A percentile compares a stretch with the other conserved stretches of the same genome.
phyloP scores from a whole-genome alignment of 1,140 invertebrate species.

The Theocolax elegans region DNA sequence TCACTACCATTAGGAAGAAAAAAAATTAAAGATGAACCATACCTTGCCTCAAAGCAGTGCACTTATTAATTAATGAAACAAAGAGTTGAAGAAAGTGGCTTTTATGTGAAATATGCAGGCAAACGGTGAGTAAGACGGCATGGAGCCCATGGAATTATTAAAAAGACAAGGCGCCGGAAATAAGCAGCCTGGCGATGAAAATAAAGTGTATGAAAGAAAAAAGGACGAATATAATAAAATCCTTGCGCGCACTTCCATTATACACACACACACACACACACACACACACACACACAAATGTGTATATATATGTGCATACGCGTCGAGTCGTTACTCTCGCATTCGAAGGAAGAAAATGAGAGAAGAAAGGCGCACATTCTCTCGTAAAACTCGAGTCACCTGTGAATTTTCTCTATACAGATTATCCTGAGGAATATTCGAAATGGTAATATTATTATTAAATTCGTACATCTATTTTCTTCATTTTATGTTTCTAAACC shows the following conservation, averaged over 20 bases:
- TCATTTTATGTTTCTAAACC: not conserved
- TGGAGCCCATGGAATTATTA: not conserved
- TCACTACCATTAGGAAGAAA: too few species aligned
- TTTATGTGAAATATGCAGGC: not conserved
- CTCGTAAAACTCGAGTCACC: not conserved
- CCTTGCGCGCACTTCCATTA: not conserved
- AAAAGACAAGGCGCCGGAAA: conserved; percentile 7
- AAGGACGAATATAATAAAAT: not conserved
- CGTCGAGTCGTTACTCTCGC: conserved; percentile 4
- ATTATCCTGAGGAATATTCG: conserved; percentile 50
- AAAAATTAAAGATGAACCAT: too few species aligned
- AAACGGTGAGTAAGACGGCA: not conserved
- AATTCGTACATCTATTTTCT: not conserved
- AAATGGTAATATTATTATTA: not conserved
- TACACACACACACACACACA: not conserved
- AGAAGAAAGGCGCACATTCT: not conserved
- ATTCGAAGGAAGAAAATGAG: conserved; percentile 9
- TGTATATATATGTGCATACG: too few species aligned
- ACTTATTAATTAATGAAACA: not conserved
- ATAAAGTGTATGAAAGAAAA: not conserved
- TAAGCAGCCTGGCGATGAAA: not conserved
- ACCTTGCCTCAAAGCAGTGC: not conserved
- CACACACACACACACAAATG: too few species aligned
- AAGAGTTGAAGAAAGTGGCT: not conserved
- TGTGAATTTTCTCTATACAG: conserved; percentile 53